phyloP scores from a whole-genome alignment of 1,140 invertebrate species.

The Mamestra configurata region DNA sequence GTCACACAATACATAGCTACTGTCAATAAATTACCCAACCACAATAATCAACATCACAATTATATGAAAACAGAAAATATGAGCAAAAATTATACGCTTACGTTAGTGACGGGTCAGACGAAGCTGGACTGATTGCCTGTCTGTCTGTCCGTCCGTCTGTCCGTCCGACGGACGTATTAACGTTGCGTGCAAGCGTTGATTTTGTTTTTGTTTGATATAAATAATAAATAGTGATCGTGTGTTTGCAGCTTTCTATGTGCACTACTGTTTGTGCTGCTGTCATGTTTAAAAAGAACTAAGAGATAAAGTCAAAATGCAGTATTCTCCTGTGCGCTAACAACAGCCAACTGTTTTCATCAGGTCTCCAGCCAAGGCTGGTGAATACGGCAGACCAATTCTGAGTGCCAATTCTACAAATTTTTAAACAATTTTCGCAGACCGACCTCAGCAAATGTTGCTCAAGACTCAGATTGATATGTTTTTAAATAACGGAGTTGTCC shows the following conservation, averaged over 20 bases:
- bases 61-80: constrained; percentile 45
- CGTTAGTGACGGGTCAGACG: constrained; percentile 49
- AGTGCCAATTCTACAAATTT: too few species aligned
- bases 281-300: background rate
- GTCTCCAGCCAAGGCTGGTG: background rate
- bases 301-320: background rate
- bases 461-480: too few species aligned
- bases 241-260: background rate
- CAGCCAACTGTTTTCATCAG: background rate
- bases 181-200: constrained; percentile 51
- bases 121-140: constrained; percentile 66
- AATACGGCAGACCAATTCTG: background rate
- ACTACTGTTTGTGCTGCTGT: background rate
- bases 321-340: background rate
- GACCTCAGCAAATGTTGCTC: too few species aligned
- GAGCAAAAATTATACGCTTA: constrained; percentile 55
- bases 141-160: constrained; percentile 58
- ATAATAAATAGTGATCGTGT: constrained; percentile 43
- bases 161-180: constrained; percentile 45
- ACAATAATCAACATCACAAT: background rate
- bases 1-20: background rate
- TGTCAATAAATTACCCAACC: background rate
- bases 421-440: too few species aligned
- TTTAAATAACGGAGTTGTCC: too few species aligned
- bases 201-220: constrained; percentile 49